Percentiles rank a stretch among this genome's conserved stretches.
phyloP scores from a whole-genome alignment of 2,797 vertebrate genomes.

The Gallinago nigripennis region DNA sequence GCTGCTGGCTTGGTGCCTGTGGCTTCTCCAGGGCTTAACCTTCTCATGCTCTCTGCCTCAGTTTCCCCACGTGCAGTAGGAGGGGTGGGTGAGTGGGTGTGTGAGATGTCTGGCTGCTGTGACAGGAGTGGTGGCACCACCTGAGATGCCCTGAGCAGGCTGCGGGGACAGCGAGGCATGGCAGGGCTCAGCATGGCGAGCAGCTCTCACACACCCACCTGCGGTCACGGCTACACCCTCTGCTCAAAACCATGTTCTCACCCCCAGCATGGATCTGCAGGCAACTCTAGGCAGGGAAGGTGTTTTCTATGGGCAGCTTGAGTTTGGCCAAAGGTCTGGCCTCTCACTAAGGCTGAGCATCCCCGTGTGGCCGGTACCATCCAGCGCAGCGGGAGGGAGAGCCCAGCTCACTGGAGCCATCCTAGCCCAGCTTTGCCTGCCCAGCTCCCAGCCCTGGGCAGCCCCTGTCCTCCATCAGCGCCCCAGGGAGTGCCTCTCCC shows the following conservation, averaged over 20 bases:
- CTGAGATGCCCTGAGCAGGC: neutral
- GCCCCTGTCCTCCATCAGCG: neutral
- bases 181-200: neutral
- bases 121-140: neutral
- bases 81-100: accelerated
- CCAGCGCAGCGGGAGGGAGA: neutral
- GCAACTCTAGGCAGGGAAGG: neutral
- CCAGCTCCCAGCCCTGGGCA: accelerated
- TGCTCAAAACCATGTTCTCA: neutral
- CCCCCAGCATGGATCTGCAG: accelerated
- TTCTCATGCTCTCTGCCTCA: neutral
- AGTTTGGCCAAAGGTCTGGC: neutral
- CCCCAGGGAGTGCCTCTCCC: accelerated
- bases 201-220: accelerated
- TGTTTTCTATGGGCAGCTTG: neutral
- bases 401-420: accelerated
- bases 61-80: neutral
- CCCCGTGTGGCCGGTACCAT: accelerated
- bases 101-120: neutral
- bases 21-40: neutral
- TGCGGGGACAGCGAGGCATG: neutral
- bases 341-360: neutral
- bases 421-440: neutral
- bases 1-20: neutral
- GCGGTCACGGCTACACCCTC: neutral